These are phyloP conservation scores for Phyllopteryx taeniolatus DNA, from an alignment of 2,113 vertebrate species.

Conservation along the genomic window DNA sequence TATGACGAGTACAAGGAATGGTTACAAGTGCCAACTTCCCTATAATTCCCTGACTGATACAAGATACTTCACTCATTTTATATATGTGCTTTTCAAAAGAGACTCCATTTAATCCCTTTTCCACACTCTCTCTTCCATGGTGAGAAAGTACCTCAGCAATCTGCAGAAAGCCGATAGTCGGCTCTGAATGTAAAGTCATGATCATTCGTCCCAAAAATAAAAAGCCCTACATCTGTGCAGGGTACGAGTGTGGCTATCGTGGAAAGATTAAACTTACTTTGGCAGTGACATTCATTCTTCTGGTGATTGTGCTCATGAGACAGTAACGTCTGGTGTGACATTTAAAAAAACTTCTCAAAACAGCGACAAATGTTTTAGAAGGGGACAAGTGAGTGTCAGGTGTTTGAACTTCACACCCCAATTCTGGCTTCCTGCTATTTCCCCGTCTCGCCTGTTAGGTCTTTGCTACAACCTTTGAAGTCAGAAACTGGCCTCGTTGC, in stretches of 20 bases:
- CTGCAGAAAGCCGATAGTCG: background rate
- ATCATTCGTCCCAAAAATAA: slow-evolving; percentile 1
- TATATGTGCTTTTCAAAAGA: background rate
- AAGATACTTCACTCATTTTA: slow-evolving; percentile 2
- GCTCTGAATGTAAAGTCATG: background rate
- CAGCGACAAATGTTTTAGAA: background rate
- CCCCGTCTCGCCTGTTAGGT: background rate
- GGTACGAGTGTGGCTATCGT: background rate
- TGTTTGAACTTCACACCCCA: background rate
- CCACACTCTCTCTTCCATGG: slow-evolving; percentile 11
- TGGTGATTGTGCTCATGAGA: background rate
- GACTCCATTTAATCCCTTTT: slow-evolving; percentile 14
- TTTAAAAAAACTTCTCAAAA: background rate
- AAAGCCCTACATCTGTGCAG: background rate
- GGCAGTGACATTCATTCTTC: background rate
- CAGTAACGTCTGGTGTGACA: background rate
- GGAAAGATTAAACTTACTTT: background rate
- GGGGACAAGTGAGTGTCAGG: background rate
- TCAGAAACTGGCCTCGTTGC: background rate
- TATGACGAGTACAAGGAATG: slow-evolving; percentile 13
- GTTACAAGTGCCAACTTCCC: slow-evolving; percentile 17
- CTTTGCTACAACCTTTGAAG: background rate
- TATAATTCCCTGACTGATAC: slow-evolving; percentile 25
- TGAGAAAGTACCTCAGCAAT: slow-evolving; percentile 3
- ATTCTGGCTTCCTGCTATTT: background rate